Conservation (phyloP, 1,140 invertebrate genomes). For the Diploscapter pachys region DNA sequence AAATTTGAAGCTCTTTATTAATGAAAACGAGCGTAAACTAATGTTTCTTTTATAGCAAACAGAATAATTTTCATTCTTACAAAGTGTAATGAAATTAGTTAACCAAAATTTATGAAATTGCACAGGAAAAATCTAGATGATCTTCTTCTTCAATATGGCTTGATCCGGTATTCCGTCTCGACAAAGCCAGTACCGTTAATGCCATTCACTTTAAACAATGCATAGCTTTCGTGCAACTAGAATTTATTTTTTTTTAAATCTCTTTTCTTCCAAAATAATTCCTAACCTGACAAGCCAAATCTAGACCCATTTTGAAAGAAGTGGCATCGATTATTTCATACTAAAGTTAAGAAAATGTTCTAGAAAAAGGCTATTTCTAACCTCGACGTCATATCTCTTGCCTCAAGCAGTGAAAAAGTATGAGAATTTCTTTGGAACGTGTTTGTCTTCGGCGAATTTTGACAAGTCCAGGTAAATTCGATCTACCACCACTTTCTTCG, state of each 20-base stretch:
- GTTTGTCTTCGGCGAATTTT: constrained; percentile 46
- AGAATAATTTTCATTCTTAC: too few relatives aligned
- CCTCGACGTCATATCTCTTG: constrained; percentile 26
- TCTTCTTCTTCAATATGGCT: constrained; percentile 37
- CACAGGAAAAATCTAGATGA: too few relatives aligned
- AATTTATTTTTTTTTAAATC: constrained; percentile 13
- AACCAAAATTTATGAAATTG: too few relatives aligned
- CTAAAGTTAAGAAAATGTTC: too few relatives aligned
- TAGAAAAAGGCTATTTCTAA: background rate
- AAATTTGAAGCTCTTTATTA: too few relatives aligned
- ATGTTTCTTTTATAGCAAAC: too few relatives aligned
- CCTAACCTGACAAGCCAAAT: constrained; percentile 17
- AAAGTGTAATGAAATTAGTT: too few relatives aligned
- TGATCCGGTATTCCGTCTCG: constrained; percentile 47
- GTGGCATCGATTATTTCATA: too few relatives aligned
- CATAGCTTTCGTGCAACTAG: constrained; percentile 44
- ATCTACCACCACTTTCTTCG: constrained; percentile 42
- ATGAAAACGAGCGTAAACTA: too few relatives aligned
- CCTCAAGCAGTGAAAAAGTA: constrained; percentile 41
- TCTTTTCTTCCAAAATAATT: too few relatives aligned
- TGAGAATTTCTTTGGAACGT: constrained; percentile 43
- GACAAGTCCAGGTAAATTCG: constrained; percentile 40
- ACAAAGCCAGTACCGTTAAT: constrained; percentile 44
- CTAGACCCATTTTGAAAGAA: background rate
- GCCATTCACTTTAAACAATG: constrained; percentile 43